These are phyloP conservation scores for Microctonus hyperodae DNA, from an alignment of 2,888 invertebrate species.

Conservation along the genomic window DNA sequence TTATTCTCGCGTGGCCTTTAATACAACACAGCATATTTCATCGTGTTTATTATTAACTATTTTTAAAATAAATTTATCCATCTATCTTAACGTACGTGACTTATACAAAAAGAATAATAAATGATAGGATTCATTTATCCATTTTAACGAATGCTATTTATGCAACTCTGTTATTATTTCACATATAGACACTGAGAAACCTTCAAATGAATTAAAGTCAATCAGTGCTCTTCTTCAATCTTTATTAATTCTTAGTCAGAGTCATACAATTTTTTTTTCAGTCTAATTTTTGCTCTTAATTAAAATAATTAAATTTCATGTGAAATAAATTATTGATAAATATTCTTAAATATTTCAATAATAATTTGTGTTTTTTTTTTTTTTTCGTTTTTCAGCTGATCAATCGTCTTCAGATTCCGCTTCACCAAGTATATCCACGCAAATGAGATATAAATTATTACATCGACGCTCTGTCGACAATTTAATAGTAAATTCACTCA, in stretches of 20 bases:
- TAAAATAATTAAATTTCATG: not conserved
- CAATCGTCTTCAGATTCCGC: conserved; percentile 56
- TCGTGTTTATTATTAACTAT: not conserved
- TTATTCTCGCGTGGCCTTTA: not conserved
- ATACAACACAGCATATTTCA: not conserved
- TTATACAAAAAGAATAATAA: not conserved
- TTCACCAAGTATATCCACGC: conserved; percentile 53
- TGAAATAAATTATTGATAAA: conserved; percentile 20
- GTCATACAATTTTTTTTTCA: not conserved
- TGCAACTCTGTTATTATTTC: not conserved
- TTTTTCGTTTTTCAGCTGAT: conserved; percentile 47
- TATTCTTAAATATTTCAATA: no score
- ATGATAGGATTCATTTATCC: conserved; percentile 15
- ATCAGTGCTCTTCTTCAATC: not conserved
- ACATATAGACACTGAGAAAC: not conserved
- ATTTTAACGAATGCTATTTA: not conserved
- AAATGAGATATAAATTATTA: conserved; percentile 52
- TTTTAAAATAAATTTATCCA: not conserved
- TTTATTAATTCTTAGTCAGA: not conserved
- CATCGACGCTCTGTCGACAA: conserved; percentile 61
- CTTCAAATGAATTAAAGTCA: conserved; percentile 1
- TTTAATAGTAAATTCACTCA: conserved; percentile 54
- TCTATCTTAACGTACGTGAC: not conserved
- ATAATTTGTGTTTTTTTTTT: conserved; percentile 22
- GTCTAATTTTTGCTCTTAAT: not conserved